Evolutionary conservation across 2,113 vertebrate species (phyloP), one percentile per base, ranked within the genome.

Genomic region (Albula goreensis): DNA sequence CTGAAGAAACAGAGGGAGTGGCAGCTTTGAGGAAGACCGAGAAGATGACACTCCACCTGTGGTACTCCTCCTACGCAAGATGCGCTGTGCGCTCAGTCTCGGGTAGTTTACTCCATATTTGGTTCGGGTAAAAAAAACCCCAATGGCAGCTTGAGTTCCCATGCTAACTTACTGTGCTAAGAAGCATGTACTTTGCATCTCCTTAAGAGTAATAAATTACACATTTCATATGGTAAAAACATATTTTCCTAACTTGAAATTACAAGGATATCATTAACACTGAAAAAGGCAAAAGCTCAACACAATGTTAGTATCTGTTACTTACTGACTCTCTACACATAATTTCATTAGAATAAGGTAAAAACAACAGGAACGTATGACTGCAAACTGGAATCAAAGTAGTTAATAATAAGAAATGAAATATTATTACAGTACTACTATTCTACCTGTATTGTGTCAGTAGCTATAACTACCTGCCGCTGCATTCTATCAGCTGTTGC

Each of bases 41-140:
- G 81, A 85, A 79, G 85, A 90, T 70, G 81, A 77, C 82, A 78
- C 83, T 80, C 84, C 85, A 88, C 84, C 92, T 85, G 48, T 52
- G 85, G 88, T 88, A 79, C 98, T 99, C 97, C 0, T 96, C 97
- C 87, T 99, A 0, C 97, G 97, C 92, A 98, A 99, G 83, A 98
- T 98, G 87, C 98, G 98, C 96, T 96, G 98, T 86, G 98, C 98
- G 94, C 98, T 97, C 91, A 98, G 89, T 94, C 97, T 96, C 81
- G 99, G 98, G 87, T 98, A 98, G 98, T 99, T 94, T 99, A 97
- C 94, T 99, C 98, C 90, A 98, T 74, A 31, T 2, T 74, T 74
- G n/a, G 2, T 3, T 9, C 7, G 9, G 70, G 70, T 74, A 74
- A 31, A n/a, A 22, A n/a, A 22, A 41, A 41, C 31, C 31, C 31